A percentile compares a stretch with the other conserved stretches of the same genome.
phyloP scores from a whole-genome alignment of 2,888 invertebrate species.

The Eupithecia dodoneata region DNA sequence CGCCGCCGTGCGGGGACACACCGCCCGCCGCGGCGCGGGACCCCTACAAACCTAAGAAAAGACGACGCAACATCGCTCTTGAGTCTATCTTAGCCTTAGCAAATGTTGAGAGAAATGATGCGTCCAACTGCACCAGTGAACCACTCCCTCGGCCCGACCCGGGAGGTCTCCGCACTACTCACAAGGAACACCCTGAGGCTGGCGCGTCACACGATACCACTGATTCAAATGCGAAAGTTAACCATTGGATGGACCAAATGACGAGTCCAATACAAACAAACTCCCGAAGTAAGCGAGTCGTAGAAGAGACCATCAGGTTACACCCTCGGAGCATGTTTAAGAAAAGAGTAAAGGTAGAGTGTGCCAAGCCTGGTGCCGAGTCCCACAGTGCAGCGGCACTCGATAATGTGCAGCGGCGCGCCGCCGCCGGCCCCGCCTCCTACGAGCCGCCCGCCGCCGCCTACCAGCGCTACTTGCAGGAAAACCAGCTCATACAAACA shows the following conservation, averaged over 20 bases:
- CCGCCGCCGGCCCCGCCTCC: not conserved
- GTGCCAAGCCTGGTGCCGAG: not conserved
- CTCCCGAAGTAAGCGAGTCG: slow-evolving; percentile 22
- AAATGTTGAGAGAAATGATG: slow-evolving; percentile 13
- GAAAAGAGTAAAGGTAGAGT: not conserved
- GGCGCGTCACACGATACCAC: not conserved
- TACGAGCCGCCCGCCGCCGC: slow-evolving; percentile 59
- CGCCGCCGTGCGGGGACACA: not conserved
- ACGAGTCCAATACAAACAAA: slow-evolving; percentile 21
- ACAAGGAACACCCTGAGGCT: not conserved
- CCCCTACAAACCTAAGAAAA: slow-evolving; percentile 37
- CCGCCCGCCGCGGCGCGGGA: not conserved
- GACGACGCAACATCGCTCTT: slow-evolving; percentile 59
- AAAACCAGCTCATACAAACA: slow-evolving; percentile 7
- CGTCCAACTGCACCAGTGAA: not conserved
- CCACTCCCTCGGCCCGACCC: slow-evolving; percentile 48
- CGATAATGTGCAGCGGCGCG: not conserved
- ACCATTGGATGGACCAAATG: slow-evolving; percentile 26
- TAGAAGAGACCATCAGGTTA: not conserved
- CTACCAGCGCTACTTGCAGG: slow-evolving; percentile 56
- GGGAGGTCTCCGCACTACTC: slow-evolving; percentile 41
- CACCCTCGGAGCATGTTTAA: slow-evolving; percentile 7
- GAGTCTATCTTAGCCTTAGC: slow-evolving; percentile 52
- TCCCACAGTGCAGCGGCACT: not conserved
- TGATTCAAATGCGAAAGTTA: slow-evolving; percentile 20